A percentile compares a stretch with the other conserved stretches of the same genome.
These are phyloP conservation scores for Drosophila leonis DNA, from an alignment of 2,888 invertebrate genomes.

Conservation along the genomic window DNA sequence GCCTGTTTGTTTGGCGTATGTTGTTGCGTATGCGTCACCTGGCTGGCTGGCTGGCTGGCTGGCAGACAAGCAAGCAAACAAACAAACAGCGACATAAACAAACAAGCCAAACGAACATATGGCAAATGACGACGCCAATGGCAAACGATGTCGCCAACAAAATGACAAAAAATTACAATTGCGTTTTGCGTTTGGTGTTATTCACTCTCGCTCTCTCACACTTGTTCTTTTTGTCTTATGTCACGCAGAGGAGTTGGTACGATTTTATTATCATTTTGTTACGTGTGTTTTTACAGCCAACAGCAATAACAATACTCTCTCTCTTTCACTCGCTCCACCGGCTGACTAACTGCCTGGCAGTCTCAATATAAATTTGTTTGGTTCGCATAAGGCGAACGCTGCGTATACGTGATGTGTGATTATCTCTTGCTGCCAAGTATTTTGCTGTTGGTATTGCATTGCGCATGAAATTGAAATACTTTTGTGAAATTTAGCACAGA, in stretches of 20 bases:
- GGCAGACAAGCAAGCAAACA: slow-evolving; percentile 37
- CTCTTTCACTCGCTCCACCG: not conserved
- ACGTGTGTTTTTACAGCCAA: slow-evolving; percentile 77
- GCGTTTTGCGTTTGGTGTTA: slow-evolving; percentile 50
- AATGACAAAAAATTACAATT: slow-evolving; percentile 77
- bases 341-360: slow-evolving; percentile 10
- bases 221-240: slow-evolving; percentile 60
- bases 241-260: slow-evolving; percentile 68
- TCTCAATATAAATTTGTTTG: slow-evolving; percentile 30
- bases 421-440: slow-evolving; percentile 64
- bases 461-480: slow-evolving; percentile 59
- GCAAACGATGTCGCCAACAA: slow-evolving; percentile 57
- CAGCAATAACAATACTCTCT: slow-evolving; percentile 44
- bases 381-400: slow-evolving; percentile 35
- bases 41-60: slow-evolving; percentile 20
- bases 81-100: slow-evolving; percentile 30
- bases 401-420: slow-evolving; percentile 76
- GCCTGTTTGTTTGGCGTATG: slow-evolving; percentile 14
- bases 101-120: slow-evolving; percentile 48
- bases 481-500: slow-evolving; percentile 61
- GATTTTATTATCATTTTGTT: slow-evolving; percentile 81
- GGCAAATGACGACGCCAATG: slow-evolving; percentile 37
- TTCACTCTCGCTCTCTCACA: too few species aligned
- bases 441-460: slow-evolving; percentile 11
- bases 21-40: slow-evolving; percentile 65